Conservation (phyloP, 2,113 vertebrate species). For the Murina feae region DNA sequence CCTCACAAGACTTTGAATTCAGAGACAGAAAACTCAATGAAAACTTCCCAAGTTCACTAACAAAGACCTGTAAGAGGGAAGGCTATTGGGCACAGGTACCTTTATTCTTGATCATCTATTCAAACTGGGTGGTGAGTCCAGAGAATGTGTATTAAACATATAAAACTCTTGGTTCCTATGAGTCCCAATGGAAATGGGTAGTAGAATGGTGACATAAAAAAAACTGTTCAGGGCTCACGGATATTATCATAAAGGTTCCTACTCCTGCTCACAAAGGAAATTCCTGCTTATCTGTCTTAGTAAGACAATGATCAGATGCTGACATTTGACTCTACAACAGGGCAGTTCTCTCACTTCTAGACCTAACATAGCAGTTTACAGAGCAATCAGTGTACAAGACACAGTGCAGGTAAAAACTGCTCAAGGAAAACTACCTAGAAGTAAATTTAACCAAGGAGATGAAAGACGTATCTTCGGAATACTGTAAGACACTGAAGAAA, state of each 20-base stretch:
- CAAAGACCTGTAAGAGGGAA: background rate
- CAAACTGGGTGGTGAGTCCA: background rate
- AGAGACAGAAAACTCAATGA: too few species aligned
- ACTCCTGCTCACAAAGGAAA: slow-evolving; percentile 21
- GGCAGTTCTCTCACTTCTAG: background rate
- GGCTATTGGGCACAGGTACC: background rate
- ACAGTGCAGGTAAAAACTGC: background rate
- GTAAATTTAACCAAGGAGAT: too few species aligned
- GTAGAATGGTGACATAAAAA: slow-evolving; percentile 17
- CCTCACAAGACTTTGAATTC: background rate
- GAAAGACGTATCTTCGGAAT: too few species aligned
- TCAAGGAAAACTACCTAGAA: background rate
- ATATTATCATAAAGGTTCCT: slow-evolving; percentile 16
- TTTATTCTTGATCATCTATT: background rate
- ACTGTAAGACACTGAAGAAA: too few species aligned
- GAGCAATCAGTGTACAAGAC: background rate
- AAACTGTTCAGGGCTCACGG: background rate
- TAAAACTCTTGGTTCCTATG: background rate
- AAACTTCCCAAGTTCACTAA: slow-evolving; percentile 3
- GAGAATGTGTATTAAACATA: background rate
- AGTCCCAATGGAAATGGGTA: background rate
- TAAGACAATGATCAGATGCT: background rate
- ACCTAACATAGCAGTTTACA: background rate
- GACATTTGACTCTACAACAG: background rate
- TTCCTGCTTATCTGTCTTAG: slow-evolving; percentile 13